Evolutionary conservation across 1,140 invertebrate genomes (phyloP).

Genomic region (Orchestia grillus): DNA sequence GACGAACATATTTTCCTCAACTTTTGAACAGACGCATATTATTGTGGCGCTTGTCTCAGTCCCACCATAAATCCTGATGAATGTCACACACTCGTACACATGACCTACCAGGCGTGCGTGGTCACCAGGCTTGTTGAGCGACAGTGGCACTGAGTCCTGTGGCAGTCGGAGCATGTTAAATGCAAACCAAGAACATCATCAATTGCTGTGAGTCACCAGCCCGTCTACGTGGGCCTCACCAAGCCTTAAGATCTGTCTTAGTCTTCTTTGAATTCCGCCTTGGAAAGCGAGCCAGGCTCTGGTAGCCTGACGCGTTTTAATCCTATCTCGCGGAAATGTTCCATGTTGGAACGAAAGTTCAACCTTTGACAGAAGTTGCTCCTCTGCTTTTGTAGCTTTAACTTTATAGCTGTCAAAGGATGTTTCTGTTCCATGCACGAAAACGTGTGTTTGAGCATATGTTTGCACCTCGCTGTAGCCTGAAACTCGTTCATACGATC

Average conservation of each 20-base stretch:
- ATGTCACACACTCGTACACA: background rate
- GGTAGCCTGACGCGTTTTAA: background rate
- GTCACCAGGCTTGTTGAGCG: background rate
- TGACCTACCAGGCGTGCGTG: background rate
- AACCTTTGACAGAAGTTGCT: background rate
- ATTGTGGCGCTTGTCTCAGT: background rate
- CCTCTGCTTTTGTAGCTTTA: background rate
- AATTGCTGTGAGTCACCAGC: constrained; percentile 30
- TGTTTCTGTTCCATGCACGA: background rate
- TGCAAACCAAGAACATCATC: background rate
- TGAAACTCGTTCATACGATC: constrained; percentile 32
- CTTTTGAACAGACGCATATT: background rate
- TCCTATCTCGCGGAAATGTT: background rate
- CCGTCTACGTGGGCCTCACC: constrained; percentile 10
- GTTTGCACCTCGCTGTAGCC: constrained; percentile 3
- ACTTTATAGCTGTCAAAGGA: background rate
- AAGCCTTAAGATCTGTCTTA: constrained; percentile 11
- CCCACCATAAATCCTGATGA: background rate
- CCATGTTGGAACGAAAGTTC: background rate
- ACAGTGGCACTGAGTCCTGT: background rate
- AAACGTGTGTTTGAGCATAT: constrained; percentile 2
- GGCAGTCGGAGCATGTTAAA: background rate
- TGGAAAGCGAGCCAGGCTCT: background rate
- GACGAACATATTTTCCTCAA: background rate
- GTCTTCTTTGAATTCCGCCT: background rate